These are phyloP conservation scores for Acheta domesticus DNA, from an alignment of 2,888 invertebrate genomes.

Conservation along the genomic window DNA sequence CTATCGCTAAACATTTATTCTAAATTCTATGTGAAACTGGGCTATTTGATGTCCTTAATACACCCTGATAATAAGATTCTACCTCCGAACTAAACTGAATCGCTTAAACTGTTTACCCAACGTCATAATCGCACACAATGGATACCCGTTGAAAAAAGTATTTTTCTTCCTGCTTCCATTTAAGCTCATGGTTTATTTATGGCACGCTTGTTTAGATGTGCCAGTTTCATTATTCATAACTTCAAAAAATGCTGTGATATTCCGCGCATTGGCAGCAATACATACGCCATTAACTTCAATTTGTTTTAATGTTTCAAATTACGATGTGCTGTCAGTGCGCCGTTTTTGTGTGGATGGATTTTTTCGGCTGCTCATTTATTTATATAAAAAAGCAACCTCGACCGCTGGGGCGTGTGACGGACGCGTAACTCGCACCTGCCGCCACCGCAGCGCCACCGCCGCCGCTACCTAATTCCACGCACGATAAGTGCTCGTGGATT, in stretches of 20 bases:
- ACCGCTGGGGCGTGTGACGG: too few species aligned
- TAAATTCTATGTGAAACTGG: too few species aligned
- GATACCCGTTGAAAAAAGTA: not conserved
- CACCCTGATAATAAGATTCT: too few species aligned
- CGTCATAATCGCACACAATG: not conserved
- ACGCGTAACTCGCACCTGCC: too few species aligned
- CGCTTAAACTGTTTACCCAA: not conserved
- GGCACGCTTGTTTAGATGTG: constrained; percentile 10
- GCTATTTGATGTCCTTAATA: too few species aligned
- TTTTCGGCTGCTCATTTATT: not conserved
- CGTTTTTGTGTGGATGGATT: not conserved
- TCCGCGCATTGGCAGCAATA: not conserved
- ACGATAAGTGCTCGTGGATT: too few species aligned
- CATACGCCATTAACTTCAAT: not conserved
- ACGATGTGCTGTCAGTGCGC: not conserved
- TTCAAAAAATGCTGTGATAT: not conserved
- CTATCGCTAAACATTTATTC: too few species aligned
- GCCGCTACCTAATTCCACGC: too few species aligned
- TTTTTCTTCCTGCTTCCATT: constrained; percentile 18
- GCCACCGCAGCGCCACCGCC: too few species aligned
- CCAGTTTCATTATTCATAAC: constrained; percentile 1
- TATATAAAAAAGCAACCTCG: not conserved
- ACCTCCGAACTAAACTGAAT: too few species aligned
- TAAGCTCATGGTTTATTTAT: not conserved
- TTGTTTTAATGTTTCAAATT: constrained; percentile 9